Evolutionary conservation across 2,113 vertebrate species (phyloP).

Genomic region (Antigone vipio): DNA sequence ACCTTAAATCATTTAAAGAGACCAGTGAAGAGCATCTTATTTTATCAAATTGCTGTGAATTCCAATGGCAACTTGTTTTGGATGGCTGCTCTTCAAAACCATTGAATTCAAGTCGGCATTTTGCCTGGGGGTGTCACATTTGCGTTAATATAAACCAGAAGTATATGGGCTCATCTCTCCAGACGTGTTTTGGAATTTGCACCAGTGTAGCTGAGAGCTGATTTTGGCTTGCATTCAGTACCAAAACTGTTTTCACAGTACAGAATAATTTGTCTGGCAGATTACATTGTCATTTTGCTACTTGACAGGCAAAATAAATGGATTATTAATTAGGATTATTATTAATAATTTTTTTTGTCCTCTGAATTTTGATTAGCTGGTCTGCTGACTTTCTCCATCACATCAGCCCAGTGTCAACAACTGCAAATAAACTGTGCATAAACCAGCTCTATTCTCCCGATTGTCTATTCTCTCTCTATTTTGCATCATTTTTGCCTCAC

Average conservation of each 20-base stretch:
- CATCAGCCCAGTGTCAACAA: neutral
- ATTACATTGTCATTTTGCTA: constrained; percentile 1
- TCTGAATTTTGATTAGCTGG: constrained; percentile 36
- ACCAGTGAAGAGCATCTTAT: neutral
- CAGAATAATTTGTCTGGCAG: neutral
- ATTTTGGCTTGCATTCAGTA: neutral
- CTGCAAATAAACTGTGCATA: neutral
- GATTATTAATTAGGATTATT: constrained; percentile 21
- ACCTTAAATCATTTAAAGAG: neutral
- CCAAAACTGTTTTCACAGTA: neutral
- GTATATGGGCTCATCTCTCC: neutral
- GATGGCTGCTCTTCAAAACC: neutral
- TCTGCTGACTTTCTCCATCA: constrained; percentile 4
- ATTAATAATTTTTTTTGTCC: constrained; percentile 4
- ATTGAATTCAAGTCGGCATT: neutral
- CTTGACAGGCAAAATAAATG: neutral
- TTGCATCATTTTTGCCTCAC: constrained; percentile 18
- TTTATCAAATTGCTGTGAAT: neutral
- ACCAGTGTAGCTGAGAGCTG: neutral
- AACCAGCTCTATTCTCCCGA: neutral
- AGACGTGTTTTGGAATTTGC: neutral
- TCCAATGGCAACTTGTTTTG: neutral
- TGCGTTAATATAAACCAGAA: neutral
- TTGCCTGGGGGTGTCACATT: neutral
- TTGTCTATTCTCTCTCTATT: neutral